A percentile compares a stretch with the other conserved stretches of the same genome.
phyloP scores from a whole-genome alignment of 2,888 invertebrate genomes.

The Latrodectus hesperus region DNA sequence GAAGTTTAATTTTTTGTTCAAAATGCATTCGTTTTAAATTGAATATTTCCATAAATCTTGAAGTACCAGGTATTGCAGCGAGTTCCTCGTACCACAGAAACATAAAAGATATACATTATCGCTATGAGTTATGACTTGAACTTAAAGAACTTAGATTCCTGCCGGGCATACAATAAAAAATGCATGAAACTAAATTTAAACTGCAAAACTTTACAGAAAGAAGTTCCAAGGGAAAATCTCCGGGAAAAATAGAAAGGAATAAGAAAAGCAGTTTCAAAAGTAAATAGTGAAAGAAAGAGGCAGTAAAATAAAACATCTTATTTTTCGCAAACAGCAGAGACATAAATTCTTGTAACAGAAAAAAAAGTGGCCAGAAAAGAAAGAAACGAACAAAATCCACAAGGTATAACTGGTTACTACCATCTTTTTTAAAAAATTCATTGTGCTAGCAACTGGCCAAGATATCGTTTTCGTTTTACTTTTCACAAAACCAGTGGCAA shows the following conservation, averaged over 20 bases:
- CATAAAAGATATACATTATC: no score
- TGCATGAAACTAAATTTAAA: conserved; percentile 23
- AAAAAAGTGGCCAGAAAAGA: conserved; percentile 13
- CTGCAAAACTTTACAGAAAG: conserved; percentile 31
- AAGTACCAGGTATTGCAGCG: no score
- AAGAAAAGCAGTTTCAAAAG: conserved; percentile 11
- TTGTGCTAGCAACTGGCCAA: conserved; percentile 51
- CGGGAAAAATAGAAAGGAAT: conserved; percentile 1
- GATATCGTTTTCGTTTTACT: conserved; percentile 43
- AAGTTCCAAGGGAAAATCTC: conserved; percentile 15
- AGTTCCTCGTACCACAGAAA: no score
- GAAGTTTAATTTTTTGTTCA: no score
- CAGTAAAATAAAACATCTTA: conserved; percentile 54
- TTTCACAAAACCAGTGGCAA: conserved; percentile 55
- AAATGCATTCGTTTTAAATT: no score
- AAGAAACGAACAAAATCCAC: background rate
- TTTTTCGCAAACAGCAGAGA: conserved; percentile 40
- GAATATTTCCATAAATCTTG: no score
- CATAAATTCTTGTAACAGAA: conserved; percentile 47
- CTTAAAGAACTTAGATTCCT: conserved; percentile 12
- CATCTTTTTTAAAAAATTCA: conserved; percentile 53
- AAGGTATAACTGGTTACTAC: conserved; percentile 40
- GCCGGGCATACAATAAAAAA: conserved; percentile 6
- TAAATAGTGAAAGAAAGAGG: conserved; percentile 29
- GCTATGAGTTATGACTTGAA: conserved; percentile 17